Percentiles rank a stretch among this genome's conserved stretches.
Evolutionary conservation across 2,113 vertebrate genomes (phyloP).

Genomic region (Emydocephalus ijimae): DNA sequence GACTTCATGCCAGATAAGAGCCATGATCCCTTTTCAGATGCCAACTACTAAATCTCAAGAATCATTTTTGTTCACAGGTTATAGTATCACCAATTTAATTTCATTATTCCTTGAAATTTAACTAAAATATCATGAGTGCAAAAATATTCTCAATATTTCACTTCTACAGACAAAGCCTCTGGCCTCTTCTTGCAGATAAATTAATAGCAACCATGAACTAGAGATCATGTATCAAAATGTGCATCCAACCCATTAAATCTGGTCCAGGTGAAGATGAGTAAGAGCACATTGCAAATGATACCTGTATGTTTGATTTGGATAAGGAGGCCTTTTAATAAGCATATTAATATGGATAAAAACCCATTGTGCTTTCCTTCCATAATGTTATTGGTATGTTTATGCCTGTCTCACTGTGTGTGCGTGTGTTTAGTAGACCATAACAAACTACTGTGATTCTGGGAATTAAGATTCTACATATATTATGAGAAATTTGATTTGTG

Average conservation of each 20-base stretch:
- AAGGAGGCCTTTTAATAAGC: background rate
- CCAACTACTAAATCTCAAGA: conserved; percentile 7
- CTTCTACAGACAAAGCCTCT: background rate
- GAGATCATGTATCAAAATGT: background rate
- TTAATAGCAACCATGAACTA: background rate
- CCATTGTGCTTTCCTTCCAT: background rate
- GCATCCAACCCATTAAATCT: background rate
- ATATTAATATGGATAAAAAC: background rate
- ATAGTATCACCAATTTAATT: background rate
- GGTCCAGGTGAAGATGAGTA: background rate
- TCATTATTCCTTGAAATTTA: background rate
- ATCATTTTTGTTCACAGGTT: background rate
- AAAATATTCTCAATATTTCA: background rate
- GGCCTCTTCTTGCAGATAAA: background rate
- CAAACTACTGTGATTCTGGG: rapidly evolving
- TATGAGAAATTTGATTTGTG: background rate
- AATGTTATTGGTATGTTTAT: background rate
- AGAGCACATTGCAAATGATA: background rate
- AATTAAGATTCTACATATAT: background rate
- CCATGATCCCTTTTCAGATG: conserved; percentile 32
- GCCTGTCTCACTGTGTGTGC: background rate
- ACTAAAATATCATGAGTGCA: background rate
- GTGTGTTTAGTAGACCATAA: rapidly evolving
- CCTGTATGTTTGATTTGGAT: background rate
- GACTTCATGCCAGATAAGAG: conserved; percentile 16